Evolutionary conservation across 2,113 vertebrate genomes (phyloP).

Genomic region (Cyphomyrus discorhynchus): DNA sequence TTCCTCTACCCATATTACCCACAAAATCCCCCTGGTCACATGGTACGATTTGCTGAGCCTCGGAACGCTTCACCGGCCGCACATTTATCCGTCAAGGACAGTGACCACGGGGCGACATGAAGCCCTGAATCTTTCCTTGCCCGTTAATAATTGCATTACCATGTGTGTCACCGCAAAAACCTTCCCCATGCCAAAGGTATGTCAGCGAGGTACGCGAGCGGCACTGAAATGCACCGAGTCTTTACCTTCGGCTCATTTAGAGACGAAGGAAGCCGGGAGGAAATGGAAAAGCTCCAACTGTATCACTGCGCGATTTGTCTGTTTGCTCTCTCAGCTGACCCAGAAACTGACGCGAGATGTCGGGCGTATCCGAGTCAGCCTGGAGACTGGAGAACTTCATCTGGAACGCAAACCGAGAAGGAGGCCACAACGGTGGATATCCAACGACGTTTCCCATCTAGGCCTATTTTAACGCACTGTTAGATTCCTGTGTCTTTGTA

Average conservation of each 20-base stretch:
- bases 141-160: slow-evolving; percentile 20
- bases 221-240: background rate
- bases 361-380: background rate
- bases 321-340: background rate
- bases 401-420: background rate
- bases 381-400: background rate
- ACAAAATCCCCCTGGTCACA: background rate
- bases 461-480: background rate
- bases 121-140: slow-evolving; percentile 7
- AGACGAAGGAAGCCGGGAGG: background rate
- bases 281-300: background rate
- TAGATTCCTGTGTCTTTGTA: background rate
- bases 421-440: background rate
- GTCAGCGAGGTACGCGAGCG: background rate
- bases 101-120: background rate
- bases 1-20: background rate
- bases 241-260: background rate
- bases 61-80: background rate
- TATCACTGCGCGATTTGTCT: background rate
- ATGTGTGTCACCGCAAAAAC: slow-evolving; percentile 10
- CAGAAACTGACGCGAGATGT: background rate
- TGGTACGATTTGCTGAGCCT: background rate
- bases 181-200: background rate
- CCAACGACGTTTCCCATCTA: background rate
- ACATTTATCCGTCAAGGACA: background rate